Conservation (phyloP, 2,113 vertebrate species). For the Petrocephalus zakoni region DNA sequence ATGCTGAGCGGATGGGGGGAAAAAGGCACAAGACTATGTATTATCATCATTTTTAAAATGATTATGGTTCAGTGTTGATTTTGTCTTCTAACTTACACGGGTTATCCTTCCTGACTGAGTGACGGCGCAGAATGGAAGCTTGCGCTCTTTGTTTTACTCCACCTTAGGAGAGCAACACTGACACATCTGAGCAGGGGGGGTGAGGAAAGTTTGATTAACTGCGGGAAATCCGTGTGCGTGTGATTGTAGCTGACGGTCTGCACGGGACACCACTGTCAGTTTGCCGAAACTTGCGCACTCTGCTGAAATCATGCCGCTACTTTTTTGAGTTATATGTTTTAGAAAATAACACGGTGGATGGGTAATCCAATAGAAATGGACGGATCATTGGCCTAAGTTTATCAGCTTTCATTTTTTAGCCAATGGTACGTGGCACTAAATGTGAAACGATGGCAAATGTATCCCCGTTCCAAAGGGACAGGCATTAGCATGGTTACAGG, state of each 20-base stretch:
- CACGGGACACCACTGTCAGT: neutral
- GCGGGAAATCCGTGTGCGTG: neutral
- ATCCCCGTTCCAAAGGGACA: neutral
- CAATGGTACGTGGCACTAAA: neutral
- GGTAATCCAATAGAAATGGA: neutral
- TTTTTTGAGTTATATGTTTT: neutral
- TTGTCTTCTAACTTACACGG: neutral
- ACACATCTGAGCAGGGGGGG: too few relatives aligned
- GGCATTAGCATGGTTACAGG: neutral
- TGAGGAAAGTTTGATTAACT: neutral
- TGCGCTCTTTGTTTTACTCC: neutral
- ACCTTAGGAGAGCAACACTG: neutral
- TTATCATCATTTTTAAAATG: constrained; percentile 42
- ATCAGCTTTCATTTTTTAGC: too few relatives aligned
- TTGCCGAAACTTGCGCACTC: neutral
- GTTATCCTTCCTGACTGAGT: neutral
- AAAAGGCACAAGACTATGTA: constrained; percentile 23
- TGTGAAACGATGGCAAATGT: neutral
- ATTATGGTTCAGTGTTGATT: constrained; percentile 30
- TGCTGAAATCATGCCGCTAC: neutral
- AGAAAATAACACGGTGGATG: neutral
- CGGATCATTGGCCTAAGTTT: neutral
- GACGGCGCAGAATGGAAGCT: neutral
- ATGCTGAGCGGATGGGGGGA: constrained; percentile 30
- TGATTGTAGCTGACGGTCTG: neutral